phyloP scores from a whole-genome alignment of 2,797 vertebrate species.

The Nothura maculosa region DNA sequence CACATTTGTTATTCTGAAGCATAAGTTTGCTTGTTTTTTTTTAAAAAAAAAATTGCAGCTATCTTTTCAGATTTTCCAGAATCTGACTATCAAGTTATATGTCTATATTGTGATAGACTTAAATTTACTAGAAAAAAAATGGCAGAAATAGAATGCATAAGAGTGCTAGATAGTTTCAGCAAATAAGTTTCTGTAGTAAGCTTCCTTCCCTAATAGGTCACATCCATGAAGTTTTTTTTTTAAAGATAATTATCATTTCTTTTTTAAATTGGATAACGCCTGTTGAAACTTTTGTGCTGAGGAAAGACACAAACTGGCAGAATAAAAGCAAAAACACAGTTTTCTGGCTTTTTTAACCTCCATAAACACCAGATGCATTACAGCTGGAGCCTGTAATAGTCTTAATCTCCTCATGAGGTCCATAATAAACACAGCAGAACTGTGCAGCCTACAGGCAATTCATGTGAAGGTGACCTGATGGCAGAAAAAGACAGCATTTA shows the following conservation, averaged over 20 bases:
- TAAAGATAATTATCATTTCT: neutral
- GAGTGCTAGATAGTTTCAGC: neutral
- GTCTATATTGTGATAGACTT: neutral
- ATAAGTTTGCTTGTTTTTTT: neutral
- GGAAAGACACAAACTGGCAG: neutral
- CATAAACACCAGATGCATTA: slow-evolving; percentile 27
- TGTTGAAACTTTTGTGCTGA: neutral
- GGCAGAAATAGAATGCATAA: neutral
- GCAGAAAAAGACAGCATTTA: neutral
- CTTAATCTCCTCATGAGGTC: neutral
- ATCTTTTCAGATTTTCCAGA: neutral
- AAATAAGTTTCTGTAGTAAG: neutral
- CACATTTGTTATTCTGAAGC: neutral
- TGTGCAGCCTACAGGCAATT: slow-evolving; percentile 56
- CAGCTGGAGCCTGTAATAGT: slow-evolving; percentile 45
- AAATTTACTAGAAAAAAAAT: neutral
- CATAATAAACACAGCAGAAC: slow-evolving; percentile 8
- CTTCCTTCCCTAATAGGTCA: neutral
- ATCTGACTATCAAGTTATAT: neutral
- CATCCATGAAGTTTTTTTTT: neutral
- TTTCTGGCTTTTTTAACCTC: slow-evolving; percentile 34
- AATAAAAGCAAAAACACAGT: neutral
- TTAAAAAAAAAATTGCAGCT: no score
- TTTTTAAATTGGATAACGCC: neutral
- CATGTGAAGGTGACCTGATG: neutral